Base-by-base conservation (phyloP, 2,888 invertebrate genomes). In the Lasioglossum villosulum region DNA sequence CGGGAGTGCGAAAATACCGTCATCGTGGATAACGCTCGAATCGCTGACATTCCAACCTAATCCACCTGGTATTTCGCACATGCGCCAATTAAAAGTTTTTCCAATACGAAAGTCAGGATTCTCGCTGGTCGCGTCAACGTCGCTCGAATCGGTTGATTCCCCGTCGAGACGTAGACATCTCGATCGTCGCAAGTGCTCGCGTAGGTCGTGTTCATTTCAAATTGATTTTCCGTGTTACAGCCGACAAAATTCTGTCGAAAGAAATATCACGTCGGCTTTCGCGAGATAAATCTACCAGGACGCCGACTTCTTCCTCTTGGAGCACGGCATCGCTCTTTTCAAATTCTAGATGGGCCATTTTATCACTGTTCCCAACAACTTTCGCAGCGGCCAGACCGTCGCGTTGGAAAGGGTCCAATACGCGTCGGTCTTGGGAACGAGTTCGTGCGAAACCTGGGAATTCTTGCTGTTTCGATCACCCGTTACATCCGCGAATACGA, bases 41-140 rank as follows among this genome's bases (percentile, higher is more conserved):
- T 39, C n/a, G 34, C 74, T 68, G 34, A 19, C 27, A 2, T 30
- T 14, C 34, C n/a, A n/a, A n/a, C 19, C 19, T 1, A 4, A 16
- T 1, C 71, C 19, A 6, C 30, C 6, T 19, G 80, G 52, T 76
- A 73, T 75, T 73, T 79, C 56, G 77, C 66, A 59, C 78, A 79
- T 56, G 63, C 78, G 77, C 39, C 78, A 86, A 86, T 86, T 80
- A 86, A 90, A 90, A 90, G 75, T 90, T 90, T 88, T 86, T 66
- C 81, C 89, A 59, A 89, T 90, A 84, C 4, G 30, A 68, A 68
- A 12, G 66, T 30, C 14, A 30, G 2, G 6, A 16, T 23, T 66
- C 3, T 10, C 52, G 23, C 23, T n/a, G 52, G 10, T 10, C 52
- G 23, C 19, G 1, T 34, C 3, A 3, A 4, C 30, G 34, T 23